phyloP scores from a whole-genome alignment of 1,140 invertebrate genomes.

The Drosophila sulfurigaster region DNA sequence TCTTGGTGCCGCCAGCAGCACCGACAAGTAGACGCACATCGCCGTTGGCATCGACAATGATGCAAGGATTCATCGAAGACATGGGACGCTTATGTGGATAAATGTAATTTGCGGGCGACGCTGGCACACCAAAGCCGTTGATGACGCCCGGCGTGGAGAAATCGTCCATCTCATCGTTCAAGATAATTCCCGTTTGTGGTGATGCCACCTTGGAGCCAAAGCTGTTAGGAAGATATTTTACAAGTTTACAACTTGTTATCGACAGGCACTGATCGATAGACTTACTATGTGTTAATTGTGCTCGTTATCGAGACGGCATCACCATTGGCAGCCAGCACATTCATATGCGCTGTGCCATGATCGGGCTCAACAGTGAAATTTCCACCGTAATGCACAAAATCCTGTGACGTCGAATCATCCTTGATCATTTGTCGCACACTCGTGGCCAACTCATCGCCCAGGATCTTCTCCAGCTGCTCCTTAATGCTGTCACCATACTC shows the following conservation, averaged over 20 bases:
- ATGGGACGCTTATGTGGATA: conserved; percentile 94
- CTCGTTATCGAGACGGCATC: conserved; percentile 97
- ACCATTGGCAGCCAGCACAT: conserved; percentile 93
- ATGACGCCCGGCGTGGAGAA: conserved; percentile 93
- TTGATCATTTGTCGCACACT: conserved; percentile 87
- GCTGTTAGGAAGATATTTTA: conserved; percentile 85
- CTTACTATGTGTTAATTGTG: conserved; percentile 96
- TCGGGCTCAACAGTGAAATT: conserved; percentile 87
- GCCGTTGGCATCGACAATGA: conserved; percentile 92
- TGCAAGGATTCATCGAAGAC: conserved; percentile 96
- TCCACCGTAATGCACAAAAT: conserved; percentile 90
- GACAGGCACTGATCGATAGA: conserved; percentile 44
- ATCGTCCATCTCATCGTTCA: conserved; percentile 98
- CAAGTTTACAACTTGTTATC: neutral
- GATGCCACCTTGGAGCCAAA: conserved; percentile 92
- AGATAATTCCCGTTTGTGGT: conserved; percentile 93
- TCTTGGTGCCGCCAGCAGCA: conserved; percentile 96
- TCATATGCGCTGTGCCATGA: conserved; percentile 96
- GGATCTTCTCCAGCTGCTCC: conserved; percentile 56
- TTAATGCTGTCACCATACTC: conserved; percentile 47
- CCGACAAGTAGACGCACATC: conserved; percentile 93
- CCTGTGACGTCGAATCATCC: conserved; percentile 89
- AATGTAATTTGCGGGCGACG: conserved; percentile 94
- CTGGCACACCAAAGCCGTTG: conserved; percentile 93
- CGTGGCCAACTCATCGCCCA: conserved; percentile 86